Conservation (phyloP, 2,888 invertebrate species). For the Apotomis betuletana region DNA sequence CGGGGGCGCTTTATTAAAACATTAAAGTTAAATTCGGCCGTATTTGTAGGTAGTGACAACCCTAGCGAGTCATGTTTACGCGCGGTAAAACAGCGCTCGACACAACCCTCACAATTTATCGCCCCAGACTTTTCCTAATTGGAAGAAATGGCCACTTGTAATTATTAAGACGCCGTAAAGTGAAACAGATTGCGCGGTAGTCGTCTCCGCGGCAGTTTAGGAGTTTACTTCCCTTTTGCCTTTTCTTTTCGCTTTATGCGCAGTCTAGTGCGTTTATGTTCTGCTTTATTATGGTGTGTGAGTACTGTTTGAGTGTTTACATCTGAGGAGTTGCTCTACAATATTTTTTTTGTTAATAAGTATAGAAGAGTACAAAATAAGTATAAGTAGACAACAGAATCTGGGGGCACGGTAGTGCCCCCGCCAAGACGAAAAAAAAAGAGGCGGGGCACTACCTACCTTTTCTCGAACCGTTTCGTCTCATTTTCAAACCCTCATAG, state of each 20-base stretch:
- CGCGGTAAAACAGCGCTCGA: slow-evolving; percentile 66
- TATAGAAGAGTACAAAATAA: not conserved
- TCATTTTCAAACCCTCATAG: no score
- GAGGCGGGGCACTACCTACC: no score
- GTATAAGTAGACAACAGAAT: not conserved
- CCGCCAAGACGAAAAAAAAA: no score
- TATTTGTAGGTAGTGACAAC: slow-evolving; percentile 60
- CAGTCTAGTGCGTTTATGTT: slow-evolving; percentile 20
- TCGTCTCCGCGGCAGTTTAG: slow-evolving; percentile 55
- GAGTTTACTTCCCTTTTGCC: slow-evolving; percentile 56
- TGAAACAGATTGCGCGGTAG: slow-evolving; percentile 82
- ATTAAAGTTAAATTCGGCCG: slow-evolving; percentile 64
- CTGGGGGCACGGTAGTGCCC: no score
- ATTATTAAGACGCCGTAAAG: slow-evolving; percentile 83
- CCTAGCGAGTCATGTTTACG: slow-evolving; percentile 74
- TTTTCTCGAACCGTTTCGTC: no score
- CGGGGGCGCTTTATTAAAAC: slow-evolving; percentile 67
- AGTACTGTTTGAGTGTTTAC: slow-evolving; percentile 15
- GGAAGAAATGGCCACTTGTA: slow-evolving; percentile 84
- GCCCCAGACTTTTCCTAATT: slow-evolving; percentile 82
- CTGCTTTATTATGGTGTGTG: slow-evolving; percentile 11
- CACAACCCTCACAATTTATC: slow-evolving; percentile 81
- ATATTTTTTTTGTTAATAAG: not conserved
- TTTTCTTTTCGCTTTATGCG: slow-evolving; percentile 55
- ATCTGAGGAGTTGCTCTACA: not conserved